These are phyloP conservation scores for Pandemis corylana DNA, from an alignment of 2,888 invertebrate genomes.

Conservation along the genomic window DNA sequence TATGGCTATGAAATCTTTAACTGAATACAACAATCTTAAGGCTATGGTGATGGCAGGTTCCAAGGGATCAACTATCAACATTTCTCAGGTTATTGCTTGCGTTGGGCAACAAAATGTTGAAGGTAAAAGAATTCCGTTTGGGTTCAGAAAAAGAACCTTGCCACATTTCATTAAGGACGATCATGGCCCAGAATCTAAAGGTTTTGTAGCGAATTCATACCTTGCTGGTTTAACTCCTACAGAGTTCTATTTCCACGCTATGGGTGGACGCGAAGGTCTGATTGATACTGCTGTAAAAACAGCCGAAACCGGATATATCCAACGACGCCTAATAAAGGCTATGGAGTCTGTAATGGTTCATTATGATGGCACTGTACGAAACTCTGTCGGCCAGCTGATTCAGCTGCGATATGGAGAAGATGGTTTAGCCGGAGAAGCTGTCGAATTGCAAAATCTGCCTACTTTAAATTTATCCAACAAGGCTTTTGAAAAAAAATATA, in stretches of 20 bases:
- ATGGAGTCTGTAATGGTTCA: conserved; percentile 99
- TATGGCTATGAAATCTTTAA: conserved; percentile 99
- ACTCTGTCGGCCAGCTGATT: conserved; percentile 97
- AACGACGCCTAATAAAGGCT: conserved; percentile 99
- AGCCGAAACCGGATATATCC: conserved; percentile 99
- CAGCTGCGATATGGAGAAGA: conserved; percentile 99
- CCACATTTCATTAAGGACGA: conserved; percentile 99
- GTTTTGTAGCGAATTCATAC: conserved; percentile 99
- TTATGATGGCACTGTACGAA: conserved; percentile 99
- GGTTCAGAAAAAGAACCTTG: conserved; percentile 98
- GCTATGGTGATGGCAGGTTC: conserved; percentile 99
- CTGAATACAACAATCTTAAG: conserved; percentile 99
- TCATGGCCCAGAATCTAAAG: conserved; percentile 99
- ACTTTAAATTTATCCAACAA: conserved; percentile 98
- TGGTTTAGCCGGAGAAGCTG: conserved; percentile 97
- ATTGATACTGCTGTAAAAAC: conserved; percentile 99
- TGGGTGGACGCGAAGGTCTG: conserved; percentile 99
- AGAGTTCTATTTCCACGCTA: conserved; percentile 99
- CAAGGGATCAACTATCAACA: conserved; percentile 99
- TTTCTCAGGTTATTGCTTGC: conserved; percentile 99
- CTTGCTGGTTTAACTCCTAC: conserved; percentile 99
- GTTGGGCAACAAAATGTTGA: conserved; percentile 99
- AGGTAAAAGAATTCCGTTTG: conserved; percentile 99
- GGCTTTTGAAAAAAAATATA: conserved; percentile 97
- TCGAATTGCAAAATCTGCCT: conserved; percentile 97